Percentiles rank a stretch among this genome's conserved stretches.
Conservation (phyloP, 2,113 vertebrate species). For the Muntiacus reevesi region DNA sequence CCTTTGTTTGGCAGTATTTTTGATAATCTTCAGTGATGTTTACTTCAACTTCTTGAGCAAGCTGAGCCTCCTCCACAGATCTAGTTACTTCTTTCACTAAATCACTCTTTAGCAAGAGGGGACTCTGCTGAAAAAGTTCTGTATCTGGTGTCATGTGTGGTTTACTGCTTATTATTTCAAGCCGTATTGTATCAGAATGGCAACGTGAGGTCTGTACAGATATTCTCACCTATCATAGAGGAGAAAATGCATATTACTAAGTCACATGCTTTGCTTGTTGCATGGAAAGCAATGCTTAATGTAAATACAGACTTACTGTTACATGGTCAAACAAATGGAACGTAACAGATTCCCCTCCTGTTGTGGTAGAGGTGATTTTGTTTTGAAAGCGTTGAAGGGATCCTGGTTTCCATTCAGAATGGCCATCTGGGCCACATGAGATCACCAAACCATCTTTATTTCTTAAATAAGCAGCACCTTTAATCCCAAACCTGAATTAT, state of each 20-base stretch:
- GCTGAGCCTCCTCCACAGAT: constrained; percentile 85
- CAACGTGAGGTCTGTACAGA: constrained; percentile 83
- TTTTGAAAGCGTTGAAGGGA: constrained; percentile 82
- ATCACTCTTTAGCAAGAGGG: constrained; percentile 72
- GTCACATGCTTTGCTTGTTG: background rate
- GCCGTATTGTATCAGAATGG: constrained; percentile 85
- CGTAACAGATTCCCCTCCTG: constrained; percentile 79
- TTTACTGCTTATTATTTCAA: constrained; percentile 87
- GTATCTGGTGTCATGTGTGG: constrained; percentile 56
- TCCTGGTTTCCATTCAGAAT: constrained; percentile 89
- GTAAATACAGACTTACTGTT: constrained; percentile 83
- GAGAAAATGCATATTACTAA: background rate
- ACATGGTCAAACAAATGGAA: constrained; percentile 92
- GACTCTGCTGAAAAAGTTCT: background rate
- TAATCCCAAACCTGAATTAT: constrained; percentile 89
- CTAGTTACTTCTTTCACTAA: constrained; percentile 90
- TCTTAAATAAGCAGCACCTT: constrained; percentile 91
- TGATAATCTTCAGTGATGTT: constrained; percentile 79
- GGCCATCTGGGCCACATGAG: constrained; percentile 67
- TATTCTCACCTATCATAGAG: constrained; percentile 86
- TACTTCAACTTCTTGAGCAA: constrained; percentile 70
- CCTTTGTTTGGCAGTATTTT: constrained; percentile 90
- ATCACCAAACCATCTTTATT: constrained; percentile 91
- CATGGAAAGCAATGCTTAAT: background rate
- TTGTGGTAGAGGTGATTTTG: constrained; percentile 85